Percentiles rank a stretch among this genome's conserved stretches.
Evolutionary conservation across 2,888 invertebrate species (phyloP).

Genomic region (Apamea epomidion): DNA sequence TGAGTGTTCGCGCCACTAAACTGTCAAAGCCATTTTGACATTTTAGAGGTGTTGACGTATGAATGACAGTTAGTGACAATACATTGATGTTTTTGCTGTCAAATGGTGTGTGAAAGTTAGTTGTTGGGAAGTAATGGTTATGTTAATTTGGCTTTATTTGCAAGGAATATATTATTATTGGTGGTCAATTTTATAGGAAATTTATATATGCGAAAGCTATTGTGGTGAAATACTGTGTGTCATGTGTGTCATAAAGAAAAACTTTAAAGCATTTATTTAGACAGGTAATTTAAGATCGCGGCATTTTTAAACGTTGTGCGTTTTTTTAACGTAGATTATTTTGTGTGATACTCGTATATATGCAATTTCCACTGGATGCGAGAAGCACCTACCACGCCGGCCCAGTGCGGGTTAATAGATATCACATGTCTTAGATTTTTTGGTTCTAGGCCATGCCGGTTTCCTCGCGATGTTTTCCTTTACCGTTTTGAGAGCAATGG

Average conservation of each 20-base stretch:
- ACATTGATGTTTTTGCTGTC: constrained; percentile 26
- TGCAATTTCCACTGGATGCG: no score
- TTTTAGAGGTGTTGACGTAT: constrained; percentile 30
- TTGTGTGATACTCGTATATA: background rate
- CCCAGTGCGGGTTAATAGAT: no score
- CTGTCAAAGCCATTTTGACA: constrained; percentile 41
- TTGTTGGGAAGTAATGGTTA: background rate
- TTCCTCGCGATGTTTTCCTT: no score
- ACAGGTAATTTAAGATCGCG: background rate
- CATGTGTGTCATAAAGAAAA: no score
- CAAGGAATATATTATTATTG: background rate
- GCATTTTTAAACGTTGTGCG: no score
- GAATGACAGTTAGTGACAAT: constrained; percentile 36
- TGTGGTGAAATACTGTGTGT: no score
- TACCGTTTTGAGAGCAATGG: no score
- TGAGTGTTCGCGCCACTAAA: constrained; percentile 48
- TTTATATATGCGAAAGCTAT: background rate
- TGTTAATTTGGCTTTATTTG: constrained; percentile 20
- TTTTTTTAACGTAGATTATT: background rate
- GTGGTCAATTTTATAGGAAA: background rate
- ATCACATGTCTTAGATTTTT: no score
- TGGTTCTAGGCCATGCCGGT: no score
- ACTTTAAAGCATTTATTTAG: background rate
- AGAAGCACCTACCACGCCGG: no score
- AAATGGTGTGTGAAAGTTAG: constrained; percentile 11